Evolutionary conservation across 2,113 vertebrate species (phyloP), one percentile per base, ranked within the genome.

Genomic region (Mola mola): DNA sequence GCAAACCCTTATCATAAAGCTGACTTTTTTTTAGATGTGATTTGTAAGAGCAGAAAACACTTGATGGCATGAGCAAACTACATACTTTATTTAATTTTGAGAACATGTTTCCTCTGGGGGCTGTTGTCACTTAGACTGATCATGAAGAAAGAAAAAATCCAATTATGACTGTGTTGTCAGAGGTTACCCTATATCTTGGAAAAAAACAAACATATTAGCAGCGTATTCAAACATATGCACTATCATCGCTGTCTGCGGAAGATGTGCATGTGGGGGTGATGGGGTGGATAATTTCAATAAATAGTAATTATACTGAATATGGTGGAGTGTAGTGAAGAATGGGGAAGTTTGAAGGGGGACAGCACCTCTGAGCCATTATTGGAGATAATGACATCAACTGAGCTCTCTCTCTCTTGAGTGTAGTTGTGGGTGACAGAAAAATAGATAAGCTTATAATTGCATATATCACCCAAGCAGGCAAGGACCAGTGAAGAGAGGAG

Each of bases 391-490:
- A 88, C 85, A 83, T 81, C 84, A 84, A 64, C 58, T 48, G 43
- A 74, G 57, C 55, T 69, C 75, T 82, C 55, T 69, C 75, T 82
- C 62, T 79, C 72, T 42, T 3, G 73, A 82, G 83, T 70, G 78
- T 69, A 82, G 77, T 67, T 82, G 66, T 78, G 81, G 88, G 80
- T 78, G 75, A 84, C 75, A 66, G 64, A 79, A 76, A 85, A 82
- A 71, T 53, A 79, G 75, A 83, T 84, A 86, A 85, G 72, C 55
- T 75, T 70, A 77, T 89, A 90, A 90, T 91, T 85, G 87, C 69
- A 76, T 56, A 73, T 62, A 81, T 60, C 71, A 80, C 69, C 53
- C 56, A 66, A 59, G 65, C 59, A 79, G 58, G 44, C 44, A 58
- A 21, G 48, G 31, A 64, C 13, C 25, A 26, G 31, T 10, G 38